Percentiles rank a stretch among this genome's conserved stretches.
These are phyloP conservation scores for Cotesia chilonis DNA, from an alignment of 1,140 invertebrate genomes.

Conservation along the genomic window DNA sequence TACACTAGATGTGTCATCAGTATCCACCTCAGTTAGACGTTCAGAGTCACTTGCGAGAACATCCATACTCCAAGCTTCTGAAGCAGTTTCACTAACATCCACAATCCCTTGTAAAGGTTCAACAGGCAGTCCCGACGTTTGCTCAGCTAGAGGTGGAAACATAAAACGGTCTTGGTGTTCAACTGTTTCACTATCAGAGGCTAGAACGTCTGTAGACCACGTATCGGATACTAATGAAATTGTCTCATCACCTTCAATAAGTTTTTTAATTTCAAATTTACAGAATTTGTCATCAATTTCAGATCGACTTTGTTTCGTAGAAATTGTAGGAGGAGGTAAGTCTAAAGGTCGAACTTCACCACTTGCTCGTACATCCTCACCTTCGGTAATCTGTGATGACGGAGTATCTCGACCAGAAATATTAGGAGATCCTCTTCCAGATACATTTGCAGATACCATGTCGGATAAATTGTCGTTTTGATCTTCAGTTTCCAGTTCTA, in stretches of 20 bases:
- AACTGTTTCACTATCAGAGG: conserved; percentile 91
- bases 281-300: conserved; percentile 99
- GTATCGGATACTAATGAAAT: conserved; percentile 96
- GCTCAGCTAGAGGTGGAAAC: conserved; percentile 47
- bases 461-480: conserved; percentile 94
- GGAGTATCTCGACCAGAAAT: conserved; percentile 95
- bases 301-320: conserved; percentile 82
- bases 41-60: conserved; percentile 95
- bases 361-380: conserved; percentile 71
- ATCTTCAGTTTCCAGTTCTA: conserved; percentile 85
- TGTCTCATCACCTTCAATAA: conserved; percentile 89
- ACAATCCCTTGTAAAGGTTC: conserved; percentile 57
- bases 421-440: conserved; percentile 86
- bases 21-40: conserved; percentile 87
- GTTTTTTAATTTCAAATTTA: conserved; percentile 95
- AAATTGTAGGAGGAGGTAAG: conserved; percentile 69
- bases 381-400: conserved; percentile 88
- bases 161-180: conserved; percentile 73
- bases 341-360: conserved; percentile 64
- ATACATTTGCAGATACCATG: conserved; percentile 92
- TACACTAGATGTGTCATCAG: conserved; percentile 81
- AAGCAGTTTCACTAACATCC: conserved; percentile 89
- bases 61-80: conserved; percentile 97
- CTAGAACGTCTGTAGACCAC: conserved; percentile 96
- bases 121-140: conserved; percentile 42